These are phyloP conservation scores for Akabosia matsudoensis DNA, from an alignment of 1,140 invertebrate species.

Conservation along the genomic window DNA sequence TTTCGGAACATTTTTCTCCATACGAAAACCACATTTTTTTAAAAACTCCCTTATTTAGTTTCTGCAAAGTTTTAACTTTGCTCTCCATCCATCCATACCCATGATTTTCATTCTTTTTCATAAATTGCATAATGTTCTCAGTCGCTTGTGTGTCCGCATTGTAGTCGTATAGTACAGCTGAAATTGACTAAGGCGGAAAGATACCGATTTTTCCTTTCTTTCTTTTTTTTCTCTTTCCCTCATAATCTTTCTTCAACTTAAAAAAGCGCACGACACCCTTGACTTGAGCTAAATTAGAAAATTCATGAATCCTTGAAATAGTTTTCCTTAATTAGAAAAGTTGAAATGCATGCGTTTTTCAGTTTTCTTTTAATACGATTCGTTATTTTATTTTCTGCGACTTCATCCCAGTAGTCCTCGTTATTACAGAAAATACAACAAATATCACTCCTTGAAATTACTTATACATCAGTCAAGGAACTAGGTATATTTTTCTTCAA, in stretches of 20 bases:
- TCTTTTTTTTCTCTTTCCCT: not conserved
- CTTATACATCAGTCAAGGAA: no score
- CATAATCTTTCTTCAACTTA: not conserved
- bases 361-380: not conserved
- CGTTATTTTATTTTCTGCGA: not conserved
- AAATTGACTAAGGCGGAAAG: not conserved
- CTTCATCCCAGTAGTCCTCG: no score
- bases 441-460: no score
- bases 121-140: not conserved
- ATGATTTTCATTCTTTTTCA: not conserved
- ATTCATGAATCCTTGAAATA: slow-evolving; percentile 13
- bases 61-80: no score
- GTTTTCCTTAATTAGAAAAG: slow-evolving; percentile 22
- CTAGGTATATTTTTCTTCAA: not conserved
- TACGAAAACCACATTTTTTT: no score
- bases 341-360: slow-evolving; percentile 16
- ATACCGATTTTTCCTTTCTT: not conserved
- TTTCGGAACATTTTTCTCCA: no score
- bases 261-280: not conserved
- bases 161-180: not conserved
- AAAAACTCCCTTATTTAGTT: no score
- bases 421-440: no score
- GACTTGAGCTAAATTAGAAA: slow-evolving; percentile 11
- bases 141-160: not conserved
- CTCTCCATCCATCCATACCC: not conserved